Percentiles rank a stretch among this genome's conserved stretches.
phyloP scores from a whole-genome alignment of 2,888 invertebrate species.

The Athripsodes cinereus region DNA sequence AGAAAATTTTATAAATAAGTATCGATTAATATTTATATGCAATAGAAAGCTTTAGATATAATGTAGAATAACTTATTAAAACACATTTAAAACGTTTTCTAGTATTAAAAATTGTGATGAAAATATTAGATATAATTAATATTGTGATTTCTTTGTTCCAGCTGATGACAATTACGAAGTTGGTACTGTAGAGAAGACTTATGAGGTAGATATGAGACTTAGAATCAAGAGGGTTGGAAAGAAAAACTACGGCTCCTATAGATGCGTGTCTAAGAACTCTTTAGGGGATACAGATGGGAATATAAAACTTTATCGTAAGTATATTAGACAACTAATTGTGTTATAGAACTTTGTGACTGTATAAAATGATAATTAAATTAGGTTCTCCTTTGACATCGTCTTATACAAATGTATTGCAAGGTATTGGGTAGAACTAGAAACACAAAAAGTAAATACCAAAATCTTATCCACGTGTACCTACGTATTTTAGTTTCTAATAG shows the following conservation, averaged over 20 bases:
- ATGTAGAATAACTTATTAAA: too few species aligned
- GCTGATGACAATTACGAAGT: constrained; percentile 51
- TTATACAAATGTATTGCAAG: too few species aligned
- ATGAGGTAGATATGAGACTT: constrained; percentile 67
- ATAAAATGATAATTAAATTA: too few species aligned
- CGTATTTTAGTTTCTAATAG: too few species aligned
- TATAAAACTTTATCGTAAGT: constrained; percentile 68
- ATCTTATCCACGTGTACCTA: too few species aligned
- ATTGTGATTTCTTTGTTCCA: constrained; percentile 30
- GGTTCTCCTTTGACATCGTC: too few species aligned
- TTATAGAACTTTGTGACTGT: too few species aligned
- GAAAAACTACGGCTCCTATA: constrained; percentile 61
- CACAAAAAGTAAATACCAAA: too few species aligned
- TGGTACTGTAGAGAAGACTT: constrained; percentile 52
- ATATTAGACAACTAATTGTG: not conserved
- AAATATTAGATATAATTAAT: too few species aligned
- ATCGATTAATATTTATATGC: not conserved
- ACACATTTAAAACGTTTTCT: too few species aligned
- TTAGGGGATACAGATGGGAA: constrained; percentile 68
- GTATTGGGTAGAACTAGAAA: too few species aligned
- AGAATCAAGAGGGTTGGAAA: constrained; percentile 57
- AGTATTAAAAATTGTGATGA: too few species aligned
- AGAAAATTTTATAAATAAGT: not conserved
- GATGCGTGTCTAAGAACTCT: constrained; percentile 69
- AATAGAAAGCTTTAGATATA: not conserved